phyloP scores from a whole-genome alignment of 1,140 invertebrate genomes.

The Bombus waltoni region DNA sequence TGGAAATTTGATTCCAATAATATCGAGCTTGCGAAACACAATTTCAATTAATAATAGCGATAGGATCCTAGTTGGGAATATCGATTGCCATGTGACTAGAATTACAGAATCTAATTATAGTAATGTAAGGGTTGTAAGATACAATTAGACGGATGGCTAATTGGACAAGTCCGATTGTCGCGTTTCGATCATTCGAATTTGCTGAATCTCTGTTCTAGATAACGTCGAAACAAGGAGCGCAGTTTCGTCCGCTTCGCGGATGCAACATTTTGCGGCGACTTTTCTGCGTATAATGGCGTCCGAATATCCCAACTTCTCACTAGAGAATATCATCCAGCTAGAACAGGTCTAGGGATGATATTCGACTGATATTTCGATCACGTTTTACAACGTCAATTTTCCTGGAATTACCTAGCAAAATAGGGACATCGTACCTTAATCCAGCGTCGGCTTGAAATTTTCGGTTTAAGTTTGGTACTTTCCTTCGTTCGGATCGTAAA shows the following conservation, averaged over 20 bases:
- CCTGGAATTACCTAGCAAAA: neutral
- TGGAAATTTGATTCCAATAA: too few species aligned
- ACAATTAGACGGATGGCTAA: neutral
- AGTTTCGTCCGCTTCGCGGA: too few species aligned
- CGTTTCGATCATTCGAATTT: neutral
- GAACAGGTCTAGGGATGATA: neutral
- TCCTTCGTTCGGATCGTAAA: neutral
- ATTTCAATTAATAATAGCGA: neutral
- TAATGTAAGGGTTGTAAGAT: neutral
- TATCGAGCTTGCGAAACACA: neutral
- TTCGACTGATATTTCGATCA: neutral
- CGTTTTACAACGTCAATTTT: conserved; percentile 12
- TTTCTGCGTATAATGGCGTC: neutral
- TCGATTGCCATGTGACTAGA: neutral
- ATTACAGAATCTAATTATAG: conserved; percentile 3
- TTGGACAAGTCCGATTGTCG: neutral
- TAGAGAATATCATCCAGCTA: neutral
- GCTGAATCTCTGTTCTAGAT: neutral
- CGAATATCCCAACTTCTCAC: neutral
- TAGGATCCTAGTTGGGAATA: neutral
- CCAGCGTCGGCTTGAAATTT: neutral
- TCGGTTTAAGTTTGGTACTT: neutral
- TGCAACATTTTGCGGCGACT: too few species aligned
- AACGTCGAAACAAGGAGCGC: too few species aligned
- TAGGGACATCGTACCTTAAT: neutral